Evolutionary conservation across 2,888 invertebrate species (phyloP).

Genomic region (Salticus scenicus): DNA sequence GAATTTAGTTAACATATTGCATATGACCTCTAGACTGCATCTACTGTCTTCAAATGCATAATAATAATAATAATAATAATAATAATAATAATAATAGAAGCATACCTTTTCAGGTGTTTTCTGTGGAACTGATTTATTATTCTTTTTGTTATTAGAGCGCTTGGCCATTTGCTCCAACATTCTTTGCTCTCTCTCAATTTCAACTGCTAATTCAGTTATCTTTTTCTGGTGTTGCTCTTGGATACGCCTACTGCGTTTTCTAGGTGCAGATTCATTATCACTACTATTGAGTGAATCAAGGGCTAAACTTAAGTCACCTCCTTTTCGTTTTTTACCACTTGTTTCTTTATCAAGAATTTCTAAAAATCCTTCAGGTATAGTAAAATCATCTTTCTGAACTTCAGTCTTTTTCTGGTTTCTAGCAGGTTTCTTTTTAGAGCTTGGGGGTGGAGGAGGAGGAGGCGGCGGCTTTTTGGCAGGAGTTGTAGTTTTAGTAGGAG

Average conservation of each 20-base stretch:
- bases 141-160: neutral
- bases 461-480: neutral
- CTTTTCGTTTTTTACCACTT: conserved; percentile 42
- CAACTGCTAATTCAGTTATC: conserved; percentile 69
- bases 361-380: conserved; percentile 64
- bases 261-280: conserved; percentile 71
- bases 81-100: too few species aligned
- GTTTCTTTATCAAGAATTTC: conserved; percentile 49
- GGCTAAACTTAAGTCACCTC: conserved; percentile 70
- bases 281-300: conserved; percentile 68
- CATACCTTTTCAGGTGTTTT: conserved; percentile 32
- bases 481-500: neutral
- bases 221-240: conserved; percentile 76
- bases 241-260: conserved; percentile 80
- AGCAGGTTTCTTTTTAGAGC: neutral
- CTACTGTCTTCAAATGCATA: too few species aligned
- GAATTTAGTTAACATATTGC: too few species aligned
- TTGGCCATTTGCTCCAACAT: conserved; percentile 70
- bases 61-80: too few species aligned
- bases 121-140: conserved; percentile 23
- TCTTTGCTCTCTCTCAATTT: conserved; percentile 71
- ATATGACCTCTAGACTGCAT: too few species aligned
- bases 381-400: conserved; percentile 28
- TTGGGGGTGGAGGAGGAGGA: neutral
- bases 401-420: conserved; percentile 11